Percentiles rank a stretch among this genome's conserved stretches.
phyloP scores from a whole-genome alignment of 2,888 invertebrate genomes.

The Melanostoma mellinum region DNA sequence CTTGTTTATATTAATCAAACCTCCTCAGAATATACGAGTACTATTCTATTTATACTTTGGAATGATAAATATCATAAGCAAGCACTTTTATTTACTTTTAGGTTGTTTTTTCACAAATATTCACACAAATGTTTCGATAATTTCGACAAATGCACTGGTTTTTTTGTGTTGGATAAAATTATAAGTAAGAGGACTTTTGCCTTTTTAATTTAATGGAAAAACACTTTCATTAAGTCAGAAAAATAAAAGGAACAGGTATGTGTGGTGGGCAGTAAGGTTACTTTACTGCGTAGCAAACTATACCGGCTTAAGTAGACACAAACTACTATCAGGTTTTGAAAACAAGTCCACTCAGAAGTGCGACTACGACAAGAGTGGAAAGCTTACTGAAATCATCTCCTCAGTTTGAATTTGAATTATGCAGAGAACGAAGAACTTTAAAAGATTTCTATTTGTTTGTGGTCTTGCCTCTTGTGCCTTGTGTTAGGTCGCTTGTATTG shows the following conservation, averaged over 20 bases:
- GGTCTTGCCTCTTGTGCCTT: too few species aligned
- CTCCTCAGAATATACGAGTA: slow-evolving; percentile 38
- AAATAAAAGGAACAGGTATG: slow-evolving; percentile 5
- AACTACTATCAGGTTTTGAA: not conserved
- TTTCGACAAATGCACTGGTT: not conserved
- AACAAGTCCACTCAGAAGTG: not conserved
- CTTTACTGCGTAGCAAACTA: slow-evolving; percentile 29
- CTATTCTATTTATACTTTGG: slow-evolving; percentile 59
- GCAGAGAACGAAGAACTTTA: too few species aligned
- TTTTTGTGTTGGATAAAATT: not conserved
- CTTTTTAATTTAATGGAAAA: not conserved
- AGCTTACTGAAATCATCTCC: slow-evolving; percentile 33
- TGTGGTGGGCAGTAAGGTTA: slow-evolving; percentile 17
- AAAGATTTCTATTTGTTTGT: too few species aligned
- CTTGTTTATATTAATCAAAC: slow-evolving; percentile 2
- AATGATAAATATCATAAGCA: slow-evolving; percentile 34
- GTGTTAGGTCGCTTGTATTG: too few species aligned
- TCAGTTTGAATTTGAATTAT: slow-evolving; percentile 12
- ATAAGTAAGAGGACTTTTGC: not conserved
- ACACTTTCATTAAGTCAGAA: slow-evolving; percentile 9
- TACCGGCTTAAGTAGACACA: slow-evolving; percentile 30
- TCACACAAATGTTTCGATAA: slow-evolving; percentile 1
- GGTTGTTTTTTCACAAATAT: too few species aligned
- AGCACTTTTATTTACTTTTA: slow-evolving; percentile 28
- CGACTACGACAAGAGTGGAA: slow-evolving; percentile 22